Evolutionary conservation across 2,113 vertebrate species (phyloP).

Genomic region (Microcebus ravelobensis): DNA sequence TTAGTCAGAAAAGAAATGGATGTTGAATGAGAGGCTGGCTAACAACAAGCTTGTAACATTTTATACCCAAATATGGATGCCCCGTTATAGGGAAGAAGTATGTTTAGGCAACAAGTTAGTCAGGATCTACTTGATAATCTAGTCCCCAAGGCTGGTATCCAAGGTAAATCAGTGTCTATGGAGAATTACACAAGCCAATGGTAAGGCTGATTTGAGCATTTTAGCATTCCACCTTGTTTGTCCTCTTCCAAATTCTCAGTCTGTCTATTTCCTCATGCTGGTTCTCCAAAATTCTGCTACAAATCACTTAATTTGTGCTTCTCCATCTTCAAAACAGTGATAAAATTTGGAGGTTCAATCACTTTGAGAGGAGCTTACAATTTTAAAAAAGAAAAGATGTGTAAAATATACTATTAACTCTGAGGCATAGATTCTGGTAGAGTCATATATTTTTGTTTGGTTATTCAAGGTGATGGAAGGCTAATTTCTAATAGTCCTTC

Average conservation of each 20-base stretch:
- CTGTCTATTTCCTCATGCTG: not conserved
- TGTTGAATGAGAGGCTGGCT: not conserved
- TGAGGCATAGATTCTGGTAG: not conserved
- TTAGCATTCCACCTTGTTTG: not conserved
- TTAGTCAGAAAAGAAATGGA: conserved; percentile 57
- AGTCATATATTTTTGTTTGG: not conserved
- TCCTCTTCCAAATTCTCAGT: not conserved
- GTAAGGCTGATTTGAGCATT: not conserved
- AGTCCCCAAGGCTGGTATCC: not conserved
- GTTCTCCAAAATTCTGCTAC: not conserved
- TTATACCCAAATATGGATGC: not conserved
- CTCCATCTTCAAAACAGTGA: not conserved
- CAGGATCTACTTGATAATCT: not conserved
- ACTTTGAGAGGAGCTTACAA: not conserved
- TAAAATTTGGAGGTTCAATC: not conserved
- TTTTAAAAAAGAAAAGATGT: not conserved
- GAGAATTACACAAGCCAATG: not conserved
- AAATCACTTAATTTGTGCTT: not conserved
- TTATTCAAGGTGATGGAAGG: conserved; percentile 15
- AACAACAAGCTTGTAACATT: not conserved
- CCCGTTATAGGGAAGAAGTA: not conserved
- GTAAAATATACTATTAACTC: not conserved
- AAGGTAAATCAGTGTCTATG: not conserved
- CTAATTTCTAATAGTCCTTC: not conserved
- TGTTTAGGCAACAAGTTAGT: not conserved